phyloP scores from a whole-genome alignment of 2,888 invertebrate genomes.

The Sphaerophoria taeniata region DNA sequence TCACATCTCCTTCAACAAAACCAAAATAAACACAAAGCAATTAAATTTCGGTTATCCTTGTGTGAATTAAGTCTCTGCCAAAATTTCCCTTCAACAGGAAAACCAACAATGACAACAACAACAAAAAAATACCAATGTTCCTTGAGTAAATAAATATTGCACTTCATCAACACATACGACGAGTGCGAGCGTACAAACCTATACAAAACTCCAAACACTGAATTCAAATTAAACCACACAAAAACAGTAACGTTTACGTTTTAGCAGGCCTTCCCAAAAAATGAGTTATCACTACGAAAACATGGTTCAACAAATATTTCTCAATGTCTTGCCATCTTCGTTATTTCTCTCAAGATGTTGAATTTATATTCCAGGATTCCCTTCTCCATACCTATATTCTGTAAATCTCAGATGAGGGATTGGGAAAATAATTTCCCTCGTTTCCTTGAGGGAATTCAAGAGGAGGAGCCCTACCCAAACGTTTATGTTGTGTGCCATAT shows the following conservation, averaged over 20 bases:
- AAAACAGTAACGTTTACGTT: constrained; percentile 20
- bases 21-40: constrained; percentile 34
- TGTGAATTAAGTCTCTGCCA: constrained; percentile 6
- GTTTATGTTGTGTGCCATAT: constrained; percentile 26
- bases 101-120: background rate
- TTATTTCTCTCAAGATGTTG: constrained; percentile 9
- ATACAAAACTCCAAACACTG: constrained; percentile 28
- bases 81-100: constrained; percentile 1
- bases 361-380: background rate
- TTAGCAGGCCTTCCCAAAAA: background rate
- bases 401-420: constrained; percentile 21
- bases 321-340: constrained; percentile 17
- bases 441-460: constrained; percentile 4
- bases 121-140: background rate
- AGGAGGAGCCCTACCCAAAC: background rate
- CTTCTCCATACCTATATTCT: background rate
- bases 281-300: constrained; percentile 30
- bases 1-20: background rate
- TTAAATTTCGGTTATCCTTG: constrained; percentile 33
- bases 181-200: too few species aligned
- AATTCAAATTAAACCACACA: constrained; percentile 18
- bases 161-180: constrained; percentile 12
- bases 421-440: constrained; percentile 36
- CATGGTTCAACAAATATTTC: constrained; percentile 18
- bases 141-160: constrained; percentile 36